These are phyloP conservation scores for Panagrolaimus sp. DNA, from an alignment of 1,140 invertebrate genomes.

Conservation along the genomic window DNA sequence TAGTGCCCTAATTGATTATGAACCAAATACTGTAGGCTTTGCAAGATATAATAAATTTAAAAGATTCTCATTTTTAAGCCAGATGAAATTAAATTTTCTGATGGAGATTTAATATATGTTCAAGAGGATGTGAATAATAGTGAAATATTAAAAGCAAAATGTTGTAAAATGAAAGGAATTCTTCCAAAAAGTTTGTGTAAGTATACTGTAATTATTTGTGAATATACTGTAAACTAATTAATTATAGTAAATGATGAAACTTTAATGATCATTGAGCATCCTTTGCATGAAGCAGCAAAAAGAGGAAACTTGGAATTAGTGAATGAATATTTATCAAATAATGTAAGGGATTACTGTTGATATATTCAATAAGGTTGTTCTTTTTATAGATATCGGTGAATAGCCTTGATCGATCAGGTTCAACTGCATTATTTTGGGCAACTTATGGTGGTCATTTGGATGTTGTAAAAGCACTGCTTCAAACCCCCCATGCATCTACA, in stretches of 20 bases:
- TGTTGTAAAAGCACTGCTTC: background rate
- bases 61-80: background rate
- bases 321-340: background rate
- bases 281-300: constrained; percentile 7
- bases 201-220: background rate
- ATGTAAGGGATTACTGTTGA: background rate
- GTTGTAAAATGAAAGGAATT: background rate
- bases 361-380: no score
- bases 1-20: constrained; percentile 15
- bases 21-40: background rate
- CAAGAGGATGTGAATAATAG: background rate
- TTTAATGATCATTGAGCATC: background rate
- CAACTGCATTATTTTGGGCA: constrained; percentile 4
- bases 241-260: background rate
- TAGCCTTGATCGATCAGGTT: background rate
- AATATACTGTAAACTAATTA: background rate
- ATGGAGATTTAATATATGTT: constrained; percentile 2
- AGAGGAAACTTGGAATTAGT: background rate
- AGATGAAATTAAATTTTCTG: background rate
- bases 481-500: no score
- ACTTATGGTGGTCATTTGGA: constrained; percentile 4
- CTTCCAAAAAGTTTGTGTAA: background rate
- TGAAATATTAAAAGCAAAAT: constrained; percentile 1
- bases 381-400: background rate
- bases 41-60: background rate